Conservation (phyloP, 2,113 vertebrate species). For the Lichenostomus cassidix region DNA sequence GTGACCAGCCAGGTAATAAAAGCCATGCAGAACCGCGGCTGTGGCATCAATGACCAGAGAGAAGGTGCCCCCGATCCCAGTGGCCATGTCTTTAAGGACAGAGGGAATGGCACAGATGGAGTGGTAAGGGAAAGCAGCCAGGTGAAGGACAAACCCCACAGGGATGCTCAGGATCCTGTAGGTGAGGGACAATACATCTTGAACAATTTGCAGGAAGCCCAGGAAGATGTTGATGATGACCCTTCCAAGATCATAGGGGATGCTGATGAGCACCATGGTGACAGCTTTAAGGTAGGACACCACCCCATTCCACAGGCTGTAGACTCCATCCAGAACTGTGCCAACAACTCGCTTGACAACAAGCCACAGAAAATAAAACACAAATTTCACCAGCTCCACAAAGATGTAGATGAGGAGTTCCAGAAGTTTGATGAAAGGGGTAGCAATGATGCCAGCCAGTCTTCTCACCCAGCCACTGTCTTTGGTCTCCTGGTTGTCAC, state of each 20-base stretch:
- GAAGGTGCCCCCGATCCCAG: constrained; percentile 64
- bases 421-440: constrained; percentile 68
- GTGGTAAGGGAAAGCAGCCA: constrained; percentile 74
- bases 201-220: constrained; percentile 69
- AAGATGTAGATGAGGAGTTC: constrained; percentile 64
- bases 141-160: constrained; percentile 63
- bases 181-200: constrained; percentile 49
- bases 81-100: constrained; percentile 70
- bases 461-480: constrained; percentile 12
- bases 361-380: constrained; percentile 61
- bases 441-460: constrained; percentile 42
- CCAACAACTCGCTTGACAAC: constrained; percentile 37
- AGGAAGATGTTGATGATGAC: constrained; percentile 65
- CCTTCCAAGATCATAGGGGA: constrained; percentile 71
- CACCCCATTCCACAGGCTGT: constrained; percentile 40
- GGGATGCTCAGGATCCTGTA: constrained; percentile 73
- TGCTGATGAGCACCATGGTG: constrained; percentile 69
- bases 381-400: constrained; percentile 56
- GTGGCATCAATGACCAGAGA: constrained; percentile 56
- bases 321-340: constrained; percentile 41
- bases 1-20: constrained; percentile 55
- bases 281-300: constrained; percentile 68
- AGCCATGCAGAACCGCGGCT: constrained; percentile 55
- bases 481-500: background rate
- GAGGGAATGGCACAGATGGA: constrained; percentile 72